phyloP scores from a whole-genome alignment of 2,113 vertebrate genomes.

The Podarcis raffonei region DNA sequence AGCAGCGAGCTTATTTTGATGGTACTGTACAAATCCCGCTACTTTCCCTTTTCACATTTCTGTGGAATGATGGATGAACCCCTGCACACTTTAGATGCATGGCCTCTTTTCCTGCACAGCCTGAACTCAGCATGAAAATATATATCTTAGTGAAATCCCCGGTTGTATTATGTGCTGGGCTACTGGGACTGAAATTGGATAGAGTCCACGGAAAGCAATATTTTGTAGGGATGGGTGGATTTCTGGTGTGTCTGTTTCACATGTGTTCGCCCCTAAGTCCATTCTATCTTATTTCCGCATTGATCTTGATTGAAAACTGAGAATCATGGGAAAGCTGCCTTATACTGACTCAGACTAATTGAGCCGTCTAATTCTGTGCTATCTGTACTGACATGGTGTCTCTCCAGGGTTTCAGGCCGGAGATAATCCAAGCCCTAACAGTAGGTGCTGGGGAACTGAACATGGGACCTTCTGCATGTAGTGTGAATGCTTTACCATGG shows the following conservation, averaged over 20 bases:
- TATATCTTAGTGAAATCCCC: constrained; percentile 5
- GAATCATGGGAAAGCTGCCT: too few relatives aligned
- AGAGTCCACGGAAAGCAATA: neutral
- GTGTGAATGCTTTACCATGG: too few relatives aligned
- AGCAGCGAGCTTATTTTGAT: constrained; percentile 45
- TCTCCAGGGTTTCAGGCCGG: too few relatives aligned
- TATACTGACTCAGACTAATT: too few relatives aligned
- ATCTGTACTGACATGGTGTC: too few relatives aligned
- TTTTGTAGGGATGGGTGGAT: neutral
- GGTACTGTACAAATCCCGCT: constrained; percentile 17
- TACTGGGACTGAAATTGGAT: neutral
- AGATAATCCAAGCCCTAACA: too few relatives aligned
- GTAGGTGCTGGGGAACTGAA: too few relatives aligned
- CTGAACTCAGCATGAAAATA: neutral
- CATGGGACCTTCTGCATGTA: too few relatives aligned
- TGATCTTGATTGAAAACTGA: neutral
- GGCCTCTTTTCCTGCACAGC: neutral
- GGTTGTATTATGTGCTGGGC: rapidly evolving
- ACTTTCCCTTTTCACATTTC: constrained; percentile 27
- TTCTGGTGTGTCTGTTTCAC: too few relatives aligned
- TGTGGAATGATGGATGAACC: constrained; percentile 29
- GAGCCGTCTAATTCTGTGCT: too few relatives aligned
- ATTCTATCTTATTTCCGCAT: neutral
- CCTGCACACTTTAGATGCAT: constrained; percentile 14
- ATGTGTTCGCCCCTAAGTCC: too few relatives aligned